Evolutionary conservation across 2,888 invertebrate species (phyloP).

Genomic region (Rhyacophila evoluta): DNA sequence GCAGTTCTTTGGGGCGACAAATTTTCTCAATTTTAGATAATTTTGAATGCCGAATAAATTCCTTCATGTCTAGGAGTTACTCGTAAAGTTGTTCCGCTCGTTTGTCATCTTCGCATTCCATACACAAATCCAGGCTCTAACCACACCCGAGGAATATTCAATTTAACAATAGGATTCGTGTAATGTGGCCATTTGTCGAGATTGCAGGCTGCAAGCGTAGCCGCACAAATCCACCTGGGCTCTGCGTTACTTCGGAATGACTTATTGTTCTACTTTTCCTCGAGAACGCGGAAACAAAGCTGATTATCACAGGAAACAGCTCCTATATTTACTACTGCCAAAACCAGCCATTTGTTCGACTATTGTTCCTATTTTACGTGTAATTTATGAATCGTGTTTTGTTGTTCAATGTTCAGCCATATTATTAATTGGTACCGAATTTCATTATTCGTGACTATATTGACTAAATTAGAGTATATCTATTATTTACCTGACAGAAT

Average conservation of each 20-base stretch:
- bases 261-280: not conserved
- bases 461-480: too few species aligned
- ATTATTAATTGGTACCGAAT: too few species aligned
- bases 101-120: not conserved
- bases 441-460: too few species aligned
- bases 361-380: too few species aligned
- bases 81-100: not conserved
- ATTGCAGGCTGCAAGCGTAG: not conserved
- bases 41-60: too few species aligned
- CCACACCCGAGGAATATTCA: not conserved
- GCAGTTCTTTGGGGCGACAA: too few species aligned
- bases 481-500: too few species aligned
- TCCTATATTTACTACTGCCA: not conserved
- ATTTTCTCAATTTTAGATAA: too few species aligned
- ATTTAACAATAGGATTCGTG: not conserved
- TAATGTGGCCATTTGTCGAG: not conserved
- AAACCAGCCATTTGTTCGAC: not conserved
- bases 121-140: not conserved
- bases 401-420: too few species aligned
- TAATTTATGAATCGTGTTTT: too few species aligned
- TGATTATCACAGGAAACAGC: not conserved
- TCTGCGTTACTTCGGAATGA: not conserved
- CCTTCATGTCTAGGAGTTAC: too few species aligned
- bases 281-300: not conserved
- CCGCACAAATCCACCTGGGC: slow-evolving; percentile 6